These are phyloP conservation scores for Catharus bicknelli DNA, from an alignment of 2,113 vertebrate species.

Conservation along the genomic window DNA sequence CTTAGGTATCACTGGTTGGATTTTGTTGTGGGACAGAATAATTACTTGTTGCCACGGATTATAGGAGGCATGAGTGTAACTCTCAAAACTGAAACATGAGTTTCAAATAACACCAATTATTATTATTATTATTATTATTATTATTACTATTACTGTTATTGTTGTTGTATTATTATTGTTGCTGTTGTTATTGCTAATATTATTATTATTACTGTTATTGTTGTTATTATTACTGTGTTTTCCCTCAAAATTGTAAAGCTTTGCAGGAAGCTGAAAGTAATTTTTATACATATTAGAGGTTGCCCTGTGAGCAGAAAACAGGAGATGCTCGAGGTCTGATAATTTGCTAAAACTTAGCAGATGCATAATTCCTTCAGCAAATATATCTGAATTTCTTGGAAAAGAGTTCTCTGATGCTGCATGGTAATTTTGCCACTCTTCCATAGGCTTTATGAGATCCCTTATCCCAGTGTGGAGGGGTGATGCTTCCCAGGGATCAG, in stretches of 20 bases:
- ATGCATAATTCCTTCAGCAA: not conserved
- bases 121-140: not conserved
- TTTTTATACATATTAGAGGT: not conserved
- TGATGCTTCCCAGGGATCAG: not conserved
- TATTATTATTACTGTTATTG: not conserved
- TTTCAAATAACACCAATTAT: not conserved
- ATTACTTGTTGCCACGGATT: not conserved
- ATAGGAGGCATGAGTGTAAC: not conserved
- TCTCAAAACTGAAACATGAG: not conserved
- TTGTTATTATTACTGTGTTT: not conserved
- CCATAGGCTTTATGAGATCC: accelerated
- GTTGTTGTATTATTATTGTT: not conserved
- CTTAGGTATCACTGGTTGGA: not conserved
- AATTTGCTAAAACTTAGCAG: not conserved
- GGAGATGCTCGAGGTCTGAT: not conserved
- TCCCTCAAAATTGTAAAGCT: not conserved
- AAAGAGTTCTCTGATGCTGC: not conserved
- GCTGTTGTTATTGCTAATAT: not conserved
- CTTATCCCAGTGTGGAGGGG: not conserved
- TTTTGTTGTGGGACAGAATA: not conserved
- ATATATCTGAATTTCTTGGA: not conserved
- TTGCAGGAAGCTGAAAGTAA: not conserved
- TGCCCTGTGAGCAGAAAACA: not conserved
- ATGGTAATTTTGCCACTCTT: not conserved
- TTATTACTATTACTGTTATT: accelerated